Base-by-base conservation (phyloP, 2,888 invertebrate species). In the Torymus texanus region DNA sequence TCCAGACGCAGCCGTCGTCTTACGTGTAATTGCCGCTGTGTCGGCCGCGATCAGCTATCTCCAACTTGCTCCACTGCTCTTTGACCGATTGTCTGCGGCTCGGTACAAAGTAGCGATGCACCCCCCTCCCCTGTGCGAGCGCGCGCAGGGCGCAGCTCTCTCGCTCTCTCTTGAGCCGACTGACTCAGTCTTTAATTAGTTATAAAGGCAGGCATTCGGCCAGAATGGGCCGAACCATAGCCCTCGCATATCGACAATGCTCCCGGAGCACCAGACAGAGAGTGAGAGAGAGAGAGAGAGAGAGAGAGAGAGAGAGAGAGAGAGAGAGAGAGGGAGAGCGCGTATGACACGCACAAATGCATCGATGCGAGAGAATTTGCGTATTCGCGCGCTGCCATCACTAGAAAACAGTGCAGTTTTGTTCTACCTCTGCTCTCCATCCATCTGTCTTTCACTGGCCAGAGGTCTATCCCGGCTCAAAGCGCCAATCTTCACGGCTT, bases 151-250 rank as follows among this genome's bases (percentile, higher is more conserved):
- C 29, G 29, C 29, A 29, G 4, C 29, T 29, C 29, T 29, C 29
- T 29, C 29, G 3, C 29, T 29, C 29, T 29, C 29, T 29, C 29
- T 29, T 21, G 53, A 53, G 53, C 18, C 51, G 73, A 24, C 82
- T 82, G 82, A 82, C 79, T 82, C 67, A 24, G 80, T 68, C 83
- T 85, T 87, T 87, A 87, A 89, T 89, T 88, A 87, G 88, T 89
- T 88, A 88, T 87, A 88, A 86, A 86, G 84, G 75, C 83, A 83
- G 86, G 84, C 86, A 85, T 83, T 81, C 80, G 83, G 85, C 85
- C 86, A 86, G 84, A 85, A 83, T 79, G 75, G 81, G 83, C 78
- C 82, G 82, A 75, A 80, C 78, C 82, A 16, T 18, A 29, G 29
- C 58, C 50, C 51, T 29, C 21, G 53, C 21, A 53, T 63, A 50